Evolutionary conservation across 92 coral and sea anemone genomes (phyloP).

Genomic region (Blastomussa wellsi): DNA sequence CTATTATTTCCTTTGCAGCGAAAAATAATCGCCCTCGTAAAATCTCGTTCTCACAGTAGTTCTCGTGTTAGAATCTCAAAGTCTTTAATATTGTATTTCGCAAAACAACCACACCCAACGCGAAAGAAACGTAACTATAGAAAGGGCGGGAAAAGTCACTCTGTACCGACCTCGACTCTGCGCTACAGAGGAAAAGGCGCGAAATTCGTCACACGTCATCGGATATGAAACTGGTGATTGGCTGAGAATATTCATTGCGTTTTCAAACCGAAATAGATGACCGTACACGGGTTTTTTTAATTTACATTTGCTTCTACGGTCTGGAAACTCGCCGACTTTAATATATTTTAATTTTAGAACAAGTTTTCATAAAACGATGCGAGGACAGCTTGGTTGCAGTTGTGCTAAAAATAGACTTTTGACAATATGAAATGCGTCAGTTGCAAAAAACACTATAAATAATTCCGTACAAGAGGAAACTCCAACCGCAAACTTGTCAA

Average conservation of each 20-base stretch:
- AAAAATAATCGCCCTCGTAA: no score
- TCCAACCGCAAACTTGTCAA: conserved; percentile 1
- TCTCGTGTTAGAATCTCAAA: no score
- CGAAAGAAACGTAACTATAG: not conserved
- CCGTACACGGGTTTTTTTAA: not conserved
- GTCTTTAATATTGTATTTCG: not conserved
- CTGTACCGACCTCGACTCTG: not conserved
- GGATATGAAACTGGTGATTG: not conserved
- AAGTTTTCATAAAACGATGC: not conserved
- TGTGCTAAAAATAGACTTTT: not conserved
- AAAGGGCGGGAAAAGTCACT: no score
- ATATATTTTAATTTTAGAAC: not conserved
- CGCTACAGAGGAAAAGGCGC: not conserved
- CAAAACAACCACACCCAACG: not conserved
- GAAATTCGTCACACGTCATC: not conserved
- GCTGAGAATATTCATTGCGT: not conserved
- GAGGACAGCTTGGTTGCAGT: not conserved
- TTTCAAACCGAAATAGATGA: not conserved
- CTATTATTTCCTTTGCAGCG: no score
- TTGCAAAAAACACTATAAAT: not conserved
- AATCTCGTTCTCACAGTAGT: no score
- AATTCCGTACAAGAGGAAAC: conserved; percentile 23
- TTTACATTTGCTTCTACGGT: no score
- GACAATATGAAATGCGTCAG: not conserved
- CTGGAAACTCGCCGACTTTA: not conserved